Evolutionary conservation across 2,113 vertebrate species (phyloP).

Genomic region (Falco punctatus): DNA sequence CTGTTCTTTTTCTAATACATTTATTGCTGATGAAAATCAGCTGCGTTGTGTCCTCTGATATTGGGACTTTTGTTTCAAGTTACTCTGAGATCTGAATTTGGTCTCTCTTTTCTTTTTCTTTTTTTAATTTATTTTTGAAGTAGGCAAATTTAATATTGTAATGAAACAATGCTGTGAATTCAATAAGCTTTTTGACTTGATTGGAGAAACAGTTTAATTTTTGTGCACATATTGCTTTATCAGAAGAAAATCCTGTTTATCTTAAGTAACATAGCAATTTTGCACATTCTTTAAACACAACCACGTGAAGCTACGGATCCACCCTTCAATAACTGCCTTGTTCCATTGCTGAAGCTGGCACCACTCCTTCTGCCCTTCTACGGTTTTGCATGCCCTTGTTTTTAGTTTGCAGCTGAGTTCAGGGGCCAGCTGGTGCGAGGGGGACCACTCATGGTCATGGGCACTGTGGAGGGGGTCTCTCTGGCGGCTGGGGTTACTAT

Average conservation of each 20-base stretch:
- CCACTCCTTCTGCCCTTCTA: background rate
- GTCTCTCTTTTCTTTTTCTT: background rate
- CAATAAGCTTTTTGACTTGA: background rate
- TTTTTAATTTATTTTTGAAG: too few species aligned
- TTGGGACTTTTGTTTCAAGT: background rate
- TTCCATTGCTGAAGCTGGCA: background rate
- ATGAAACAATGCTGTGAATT: background rate
- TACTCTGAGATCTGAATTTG: background rate
- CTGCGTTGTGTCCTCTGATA: background rate
- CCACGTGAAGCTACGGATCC: background rate
- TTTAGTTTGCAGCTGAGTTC: background rate
- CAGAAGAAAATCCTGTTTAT: background rate
- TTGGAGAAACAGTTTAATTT: background rate
- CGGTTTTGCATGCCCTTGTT: background rate
- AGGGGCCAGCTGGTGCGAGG: background rate
- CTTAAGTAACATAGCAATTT: background rate
- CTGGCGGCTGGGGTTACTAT: background rate
- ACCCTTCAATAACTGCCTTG: background rate
- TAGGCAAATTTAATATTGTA: background rate
- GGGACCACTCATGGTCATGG: accelerated
- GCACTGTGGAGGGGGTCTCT: accelerated
- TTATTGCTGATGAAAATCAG: background rate
- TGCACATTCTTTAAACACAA: background rate
- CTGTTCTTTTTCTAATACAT: background rate
- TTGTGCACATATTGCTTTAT: background rate